These are phyloP conservation scores for Malurus cyaneus DNA, from an alignment of 2,113 vertebrate species.

Conservation along the genomic window DNA sequence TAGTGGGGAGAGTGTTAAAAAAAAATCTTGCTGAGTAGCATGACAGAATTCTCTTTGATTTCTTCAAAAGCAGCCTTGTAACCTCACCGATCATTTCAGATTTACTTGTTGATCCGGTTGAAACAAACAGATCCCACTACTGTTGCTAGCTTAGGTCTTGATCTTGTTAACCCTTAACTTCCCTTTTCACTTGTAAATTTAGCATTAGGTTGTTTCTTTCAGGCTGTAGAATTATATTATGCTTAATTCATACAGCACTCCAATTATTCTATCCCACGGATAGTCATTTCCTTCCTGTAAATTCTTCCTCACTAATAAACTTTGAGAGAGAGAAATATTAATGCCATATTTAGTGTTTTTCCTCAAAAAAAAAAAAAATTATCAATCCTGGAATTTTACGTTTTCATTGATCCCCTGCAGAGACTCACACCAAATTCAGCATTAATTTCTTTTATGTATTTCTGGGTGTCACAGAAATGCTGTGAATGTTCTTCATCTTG, in stretches of 20 bases:
- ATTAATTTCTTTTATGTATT: neutral
- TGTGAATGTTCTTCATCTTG: neutral
- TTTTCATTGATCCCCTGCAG: neutral
- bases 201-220: neutral
- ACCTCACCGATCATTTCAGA: rapidly evolving
- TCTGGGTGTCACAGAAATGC: neutral
- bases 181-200: neutral
- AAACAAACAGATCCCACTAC: neutral
- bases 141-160: neutral
- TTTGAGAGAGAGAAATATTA: neutral
- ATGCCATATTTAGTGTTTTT: neutral
- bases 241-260: neutral
- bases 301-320: neutral
- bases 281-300: neutral
- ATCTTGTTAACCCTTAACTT: neutral
- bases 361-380: neutral
- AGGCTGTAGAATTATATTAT: neutral
- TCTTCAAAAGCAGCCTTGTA: neutral
- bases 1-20: rapidly evolving
- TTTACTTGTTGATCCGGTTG: neutral
- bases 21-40: rapidly evolving
- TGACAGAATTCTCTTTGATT: neutral
- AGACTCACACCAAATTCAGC: neutral
- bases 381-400: neutral
- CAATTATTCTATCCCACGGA: neutral